Evolutionary conservation across 2,113 vertebrate species (phyloP).

Genomic region (Amazona vittata): DNA sequence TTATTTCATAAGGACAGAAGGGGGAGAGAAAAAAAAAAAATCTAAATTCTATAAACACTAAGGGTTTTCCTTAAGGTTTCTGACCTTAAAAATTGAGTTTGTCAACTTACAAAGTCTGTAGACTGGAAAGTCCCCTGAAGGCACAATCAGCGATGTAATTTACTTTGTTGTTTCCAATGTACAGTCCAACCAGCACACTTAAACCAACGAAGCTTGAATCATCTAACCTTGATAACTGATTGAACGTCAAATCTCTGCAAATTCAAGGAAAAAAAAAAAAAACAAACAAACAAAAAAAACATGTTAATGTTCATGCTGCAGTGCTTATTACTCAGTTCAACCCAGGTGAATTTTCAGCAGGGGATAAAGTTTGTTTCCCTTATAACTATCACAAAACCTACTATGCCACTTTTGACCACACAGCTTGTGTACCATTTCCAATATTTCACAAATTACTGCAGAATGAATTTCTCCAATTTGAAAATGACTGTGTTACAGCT

Average conservation of each 20-base stretch:
- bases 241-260: conserved; percentile 88
- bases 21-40: not conserved
- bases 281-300: not conserved
- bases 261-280: not conserved
- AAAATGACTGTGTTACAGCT: not conserved
- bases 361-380: not conserved
- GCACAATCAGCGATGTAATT: conserved; percentile 96
- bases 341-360: not conserved
- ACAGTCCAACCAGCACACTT: conserved; percentile 84
- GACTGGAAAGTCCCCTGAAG: conserved; percentile 89
- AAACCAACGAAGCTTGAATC: conserved; percentile 93
- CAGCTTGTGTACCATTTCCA: not conserved
- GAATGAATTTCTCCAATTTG: not conserved
- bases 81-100: conserved; percentile 7
- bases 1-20: not conserved
- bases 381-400: not conserved
- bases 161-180: conserved; percentile 90
- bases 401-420: not conserved
- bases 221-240: conserved; percentile 89
- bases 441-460: conserved; percentile 4
- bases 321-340: not conserved
- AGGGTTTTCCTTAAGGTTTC: conserved; percentile 31
- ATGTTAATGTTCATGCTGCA: not conserved
- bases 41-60: not conserved
- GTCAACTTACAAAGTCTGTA: conserved; percentile 89